Evolutionary conservation across 2,113 vertebrate genomes (phyloP), one percentile per base, ranked within the genome.

Genomic region (Clarias batrachus): DNA sequence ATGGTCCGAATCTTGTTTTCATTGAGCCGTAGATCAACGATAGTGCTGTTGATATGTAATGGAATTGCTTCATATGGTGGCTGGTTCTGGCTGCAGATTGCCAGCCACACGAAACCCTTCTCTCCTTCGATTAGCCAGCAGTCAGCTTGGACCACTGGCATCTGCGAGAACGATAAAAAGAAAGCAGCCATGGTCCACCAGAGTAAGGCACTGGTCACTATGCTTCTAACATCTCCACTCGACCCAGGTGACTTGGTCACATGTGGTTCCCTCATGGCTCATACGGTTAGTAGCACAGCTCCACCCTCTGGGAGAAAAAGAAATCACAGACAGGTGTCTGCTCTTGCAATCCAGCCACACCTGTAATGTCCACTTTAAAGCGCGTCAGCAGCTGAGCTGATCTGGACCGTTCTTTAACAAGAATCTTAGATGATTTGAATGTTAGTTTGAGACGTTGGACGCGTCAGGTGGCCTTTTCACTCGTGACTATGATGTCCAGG

Each of bases 41-140:
- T 96, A 79, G 97, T 99, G 95, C 94, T 98, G 95, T 99, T 99
- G 88, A 99, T 99, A 89, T 99, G 98, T 89, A 97, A 93, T 1
- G 98, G 98, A 89, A 99, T 98, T 90, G 97, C 95, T 93, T 99
- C 98, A 0, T 98, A 99, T 0, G 98, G 97, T 0, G 98, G 98
- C 93, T 99, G 98, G 95, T 99, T 99, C 94, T 98, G 97, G 91
- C 98, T 99, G 94, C 98, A 99, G 93, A 99, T 99, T 54, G 98
- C 98, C 93, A 99, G 93, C 98, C 98, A 99, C 90, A 99, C 98
- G 0, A 99, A 99, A 90, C 98, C 98, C 91, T 99, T 99, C 92
- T 99, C 98, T 0, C 98, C 98, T 91, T 99, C 98, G 0, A 99
- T 99, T 33, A 99, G 96, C 98, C 98, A 99, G 93, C 98, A 99